A percentile compares a stretch with the other conserved stretches of the same genome.
phyloP scores from a whole-genome alignment of 2,797 vertebrate species.

The Hippopotamyrus pictus region DNA sequence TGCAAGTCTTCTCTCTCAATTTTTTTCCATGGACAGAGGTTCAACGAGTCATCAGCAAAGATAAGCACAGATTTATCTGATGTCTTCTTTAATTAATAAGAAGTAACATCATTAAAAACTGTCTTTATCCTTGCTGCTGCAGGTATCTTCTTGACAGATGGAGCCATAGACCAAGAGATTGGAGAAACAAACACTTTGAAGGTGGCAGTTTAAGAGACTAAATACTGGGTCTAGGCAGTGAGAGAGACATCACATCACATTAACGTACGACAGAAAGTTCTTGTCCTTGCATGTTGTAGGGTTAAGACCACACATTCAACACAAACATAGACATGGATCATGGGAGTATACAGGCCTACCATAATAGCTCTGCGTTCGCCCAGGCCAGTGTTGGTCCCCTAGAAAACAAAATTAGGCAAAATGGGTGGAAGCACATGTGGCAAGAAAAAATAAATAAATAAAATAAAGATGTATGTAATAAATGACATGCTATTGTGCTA shows the following conservation, averaged over 20 bases:
- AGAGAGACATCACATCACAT: slow-evolving; percentile 30
- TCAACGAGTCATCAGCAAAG: slow-evolving; percentile 66
- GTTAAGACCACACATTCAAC: slow-evolving; percentile 31
- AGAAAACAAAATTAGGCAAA: slow-evolving; percentile 65
- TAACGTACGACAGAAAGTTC: slow-evolving; percentile 34
- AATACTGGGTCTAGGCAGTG: slow-evolving; percentile 11
- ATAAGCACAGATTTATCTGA: slow-evolving; percentile 83
- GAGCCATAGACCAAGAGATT: slow-evolving; percentile 40
- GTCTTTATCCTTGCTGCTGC: slow-evolving; percentile 72
- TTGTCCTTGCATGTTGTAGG: not conserved
- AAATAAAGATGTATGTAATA: slow-evolving; percentile 25
- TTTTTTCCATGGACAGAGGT: slow-evolving; percentile 50
- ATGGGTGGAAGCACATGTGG: slow-evolving; percentile 38
- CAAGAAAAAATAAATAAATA: not conserved
- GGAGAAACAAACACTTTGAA: slow-evolving; percentile 43
- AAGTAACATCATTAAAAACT: slow-evolving; percentile 83
- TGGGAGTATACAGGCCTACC: slow-evolving; percentile 65
- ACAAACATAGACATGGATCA: slow-evolving; percentile 53
- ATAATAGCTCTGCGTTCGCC: slow-evolving; percentile 72
- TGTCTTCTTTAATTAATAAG: slow-evolving; percentile 77
- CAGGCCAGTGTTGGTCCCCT: slow-evolving; percentile 72
- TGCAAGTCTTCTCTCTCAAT: not conserved
- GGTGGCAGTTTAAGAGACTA: slow-evolving; percentile 40
- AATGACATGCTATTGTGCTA: not conserved
- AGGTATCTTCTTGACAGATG: slow-evolving; percentile 55